Evolutionary conservation across 1,140 invertebrate species (phyloP).

Genomic region (Brachionus manjavacas): DNA sequence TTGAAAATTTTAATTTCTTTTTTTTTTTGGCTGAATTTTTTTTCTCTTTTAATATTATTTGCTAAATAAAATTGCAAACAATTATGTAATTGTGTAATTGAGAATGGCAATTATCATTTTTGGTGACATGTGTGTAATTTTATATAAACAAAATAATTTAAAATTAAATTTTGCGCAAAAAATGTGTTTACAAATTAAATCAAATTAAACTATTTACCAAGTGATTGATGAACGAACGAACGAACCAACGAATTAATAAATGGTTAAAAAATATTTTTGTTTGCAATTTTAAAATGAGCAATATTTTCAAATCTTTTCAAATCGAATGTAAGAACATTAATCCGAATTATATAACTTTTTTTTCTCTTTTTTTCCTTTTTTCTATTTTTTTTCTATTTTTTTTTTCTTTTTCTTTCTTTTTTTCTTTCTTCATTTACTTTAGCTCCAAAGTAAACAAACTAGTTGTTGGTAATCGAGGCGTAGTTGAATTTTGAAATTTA

Average conservation of each 20-base stretch:
- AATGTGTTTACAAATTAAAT: constrained; percentile 1
- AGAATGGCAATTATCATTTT: not conserved
- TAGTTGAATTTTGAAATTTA: constrained; percentile 27
- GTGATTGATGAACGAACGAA: not conserved
- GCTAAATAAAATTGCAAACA: not conserved
- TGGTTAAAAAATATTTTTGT: not conserved
- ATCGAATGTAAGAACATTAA: constrained; percentile 13
- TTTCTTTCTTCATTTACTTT: not conserved
- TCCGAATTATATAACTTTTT: constrained; percentile 20
- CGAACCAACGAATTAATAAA: not conserved
- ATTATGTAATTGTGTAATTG: not conserved
- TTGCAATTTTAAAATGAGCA: not conserved
- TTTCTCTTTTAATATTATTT: not conserved
- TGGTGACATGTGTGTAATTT: not conserved
- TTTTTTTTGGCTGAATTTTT: not conserved
- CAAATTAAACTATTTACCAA: not conserved
- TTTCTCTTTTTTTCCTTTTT: not conserved
- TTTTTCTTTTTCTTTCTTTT: not conserved
- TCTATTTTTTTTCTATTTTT: not conserved
- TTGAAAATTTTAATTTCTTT: not conserved
- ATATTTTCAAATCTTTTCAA: not conserved
- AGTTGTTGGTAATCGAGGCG: not conserved
- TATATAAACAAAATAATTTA: not conserved
- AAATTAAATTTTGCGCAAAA: not conserved
- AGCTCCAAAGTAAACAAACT: not conserved